phyloP scores from a whole-genome alignment of 2,797 vertebrate species.

The Oreonectes daqikongensis region DNA sequence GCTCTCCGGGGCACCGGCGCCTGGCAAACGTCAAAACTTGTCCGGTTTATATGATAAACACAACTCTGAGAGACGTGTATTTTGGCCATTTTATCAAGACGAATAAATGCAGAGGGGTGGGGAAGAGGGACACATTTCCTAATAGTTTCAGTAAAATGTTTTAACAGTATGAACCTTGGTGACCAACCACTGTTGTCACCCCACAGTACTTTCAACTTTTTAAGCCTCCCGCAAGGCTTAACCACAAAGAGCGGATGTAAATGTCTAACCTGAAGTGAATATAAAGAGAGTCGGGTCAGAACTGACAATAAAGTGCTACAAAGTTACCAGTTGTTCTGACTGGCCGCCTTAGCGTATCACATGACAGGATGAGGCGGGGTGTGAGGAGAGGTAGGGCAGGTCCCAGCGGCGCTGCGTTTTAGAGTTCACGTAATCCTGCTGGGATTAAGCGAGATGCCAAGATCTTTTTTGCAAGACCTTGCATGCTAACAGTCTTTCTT shows the following conservation, averaged over 20 bases:
- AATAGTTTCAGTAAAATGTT: no score
- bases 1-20: slow-evolving; percentile 40
- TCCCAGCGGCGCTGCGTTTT: slow-evolving; percentile 63
- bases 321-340: neutral
- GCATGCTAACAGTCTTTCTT: slow-evolving; percentile 7
- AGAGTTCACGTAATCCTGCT: slow-evolving; percentile 64
- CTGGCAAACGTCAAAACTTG: slow-evolving; percentile 4
- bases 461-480: slow-evolving; percentile 25
- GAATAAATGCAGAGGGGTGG: neutral
- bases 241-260: slow-evolving; percentile 24
- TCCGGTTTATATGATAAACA: neutral
- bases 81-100: neutral
- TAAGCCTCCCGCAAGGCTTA: neutral
- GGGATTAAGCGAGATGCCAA: slow-evolving; percentile 49
- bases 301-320: neutral
- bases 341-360: slow-evolving; percentile 71
- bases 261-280: neutral
- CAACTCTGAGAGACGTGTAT: neutral
- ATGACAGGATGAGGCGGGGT: slow-evolving; percentile 76
- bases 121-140: neutral
- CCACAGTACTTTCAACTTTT: no score
- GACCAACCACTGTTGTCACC: neutral
- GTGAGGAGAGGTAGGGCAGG: slow-evolving; percentile 57
- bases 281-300: slow-evolving; percentile 10
- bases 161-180: neutral